Base-by-base conservation (phyloP, 1,140 invertebrate genomes). In the Zaprionus ghesquierei region DNA sequence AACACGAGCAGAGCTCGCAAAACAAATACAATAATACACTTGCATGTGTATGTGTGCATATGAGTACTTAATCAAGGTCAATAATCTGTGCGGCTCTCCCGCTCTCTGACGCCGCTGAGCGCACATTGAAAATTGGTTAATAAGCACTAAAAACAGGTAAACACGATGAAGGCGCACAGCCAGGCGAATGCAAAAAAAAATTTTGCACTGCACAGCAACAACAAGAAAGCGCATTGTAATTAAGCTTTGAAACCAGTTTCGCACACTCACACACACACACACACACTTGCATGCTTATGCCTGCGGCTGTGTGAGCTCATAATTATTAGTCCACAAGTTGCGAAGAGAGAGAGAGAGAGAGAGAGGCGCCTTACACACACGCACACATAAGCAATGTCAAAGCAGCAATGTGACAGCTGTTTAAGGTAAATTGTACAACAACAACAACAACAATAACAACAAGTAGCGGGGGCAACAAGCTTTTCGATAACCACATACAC, bases 371-470 rank as follows among this genome's bases (percentile, higher is more conserved):
- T 63, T 54, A 35, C 51, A 69, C 35, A 66, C 58, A 22, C 70
- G 75, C 49, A 64, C 59, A 31, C 49, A 66, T 25, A 58, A 31
- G 13, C 22, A 75, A 66, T 69, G 62, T 51, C 51, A 79, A 33
- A 72, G 58, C n/a, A n/a, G n/a, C n/a, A n/a, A n/a, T n/a, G n/a
- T 87, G 84, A 87, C 84, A 89, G 84, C 84, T 89, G 84, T 89
- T 89, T 80, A 80, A 78, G 77, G 74, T 84, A 80, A 87, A n/a
- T 49, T 55, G 44, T 68, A 60, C 56, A 49, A 77, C 49, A 78
- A 65, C 53, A 78, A 65, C 31, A 75, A 60, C 64, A 71, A 55
- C 35, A 64, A 66, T 72, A 49, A 79, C 71, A 86, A 73, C 76
- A 89, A 73, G 75, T 87, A 80, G 72, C 50, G 64, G 63, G 64